Conservation (phyloP, 2,113 vertebrate genomes). For the Amia ocellicauda region DNA sequence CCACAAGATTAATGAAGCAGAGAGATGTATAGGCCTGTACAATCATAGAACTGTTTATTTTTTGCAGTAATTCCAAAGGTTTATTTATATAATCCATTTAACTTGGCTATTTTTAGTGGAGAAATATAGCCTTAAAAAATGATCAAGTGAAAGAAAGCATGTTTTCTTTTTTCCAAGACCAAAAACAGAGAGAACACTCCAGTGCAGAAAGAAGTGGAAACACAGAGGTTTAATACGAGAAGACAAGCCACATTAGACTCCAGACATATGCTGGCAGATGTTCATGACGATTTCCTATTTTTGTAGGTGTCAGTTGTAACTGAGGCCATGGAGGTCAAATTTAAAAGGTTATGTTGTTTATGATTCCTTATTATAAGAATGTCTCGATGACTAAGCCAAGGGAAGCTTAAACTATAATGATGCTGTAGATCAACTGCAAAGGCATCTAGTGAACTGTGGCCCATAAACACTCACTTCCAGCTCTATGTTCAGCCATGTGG, state of each 20-base stretch:
- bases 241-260: background rate
- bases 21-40: too few relatives aligned
- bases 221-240: background rate
- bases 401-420: slow-evolving; percentile 2
- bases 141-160: too few relatives aligned
- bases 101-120: too few relatives aligned
- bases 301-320: slow-evolving; percentile 1
- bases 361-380: background rate
- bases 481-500: background rate
- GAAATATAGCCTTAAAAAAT: too few relatives aligned
- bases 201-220: background rate
- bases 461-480: background rate
- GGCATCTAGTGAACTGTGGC: background rate
- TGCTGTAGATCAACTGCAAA: slow-evolving; percentile 10
- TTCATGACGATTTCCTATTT: background rate
- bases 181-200: background rate
- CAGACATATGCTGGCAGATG: background rate
- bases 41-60: too few relatives aligned
- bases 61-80: too few relatives aligned
- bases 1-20: too few relatives aligned
- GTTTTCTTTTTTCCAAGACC: background rate
- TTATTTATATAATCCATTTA: too few relatives aligned
- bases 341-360: slow-evolving; percentile 7
- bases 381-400: background rate
- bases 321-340: background rate